A percentile compares a stretch with the other conserved stretches of the same genome.
Conservation (phyloP, 1,140 invertebrate species). For the Steinernema khuongi region DNA sequence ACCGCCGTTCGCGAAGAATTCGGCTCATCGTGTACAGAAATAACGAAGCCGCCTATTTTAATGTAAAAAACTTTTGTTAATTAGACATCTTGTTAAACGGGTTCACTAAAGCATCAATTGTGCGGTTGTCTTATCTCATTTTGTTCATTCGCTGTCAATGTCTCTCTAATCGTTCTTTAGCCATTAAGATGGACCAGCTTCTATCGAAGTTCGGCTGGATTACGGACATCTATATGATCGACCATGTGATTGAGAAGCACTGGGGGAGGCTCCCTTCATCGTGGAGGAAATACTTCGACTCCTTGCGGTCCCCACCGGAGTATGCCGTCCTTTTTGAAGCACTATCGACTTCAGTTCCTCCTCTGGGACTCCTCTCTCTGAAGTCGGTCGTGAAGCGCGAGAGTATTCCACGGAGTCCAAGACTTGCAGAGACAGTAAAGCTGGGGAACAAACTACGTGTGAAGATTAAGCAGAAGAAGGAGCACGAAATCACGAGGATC, state of each 20-base stretch:
- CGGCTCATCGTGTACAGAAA: no score
- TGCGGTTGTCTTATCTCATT: slow-evolving; percentile 5
- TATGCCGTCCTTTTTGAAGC: background rate
- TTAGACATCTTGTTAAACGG: background rate
- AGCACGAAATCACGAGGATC: slow-evolving; percentile 46
- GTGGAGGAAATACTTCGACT: slow-evolving; percentile 32
- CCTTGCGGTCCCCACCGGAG: background rate
- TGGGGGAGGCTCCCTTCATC: slow-evolving; percentile 33
- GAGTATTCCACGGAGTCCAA: slow-evolving; percentile 20
- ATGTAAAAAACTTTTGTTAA: background rate
- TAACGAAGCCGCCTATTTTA: no score
- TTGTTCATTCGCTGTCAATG: slow-evolving; percentile 16
- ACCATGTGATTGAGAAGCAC: slow-evolving; percentile 41
- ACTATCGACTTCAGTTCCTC: slow-evolving; percentile 3
- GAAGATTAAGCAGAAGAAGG: slow-evolving; percentile 46
- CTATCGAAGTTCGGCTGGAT: slow-evolving; percentile 34
- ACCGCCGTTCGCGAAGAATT: background rate
- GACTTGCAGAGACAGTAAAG: background rate
- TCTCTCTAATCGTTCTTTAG: background rate
- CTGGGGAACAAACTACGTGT: slow-evolving; percentile 23
- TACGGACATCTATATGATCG: slow-evolving; percentile 41
- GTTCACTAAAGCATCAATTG: slow-evolving; percentile 16
- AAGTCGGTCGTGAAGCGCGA: background rate
- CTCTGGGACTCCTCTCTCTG: background rate
- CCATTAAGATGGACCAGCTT: slow-evolving; percentile 12